Conservation (phyloP, 2,797 vertebrate genomes). For the Pygocentrus nattereri region DNA sequence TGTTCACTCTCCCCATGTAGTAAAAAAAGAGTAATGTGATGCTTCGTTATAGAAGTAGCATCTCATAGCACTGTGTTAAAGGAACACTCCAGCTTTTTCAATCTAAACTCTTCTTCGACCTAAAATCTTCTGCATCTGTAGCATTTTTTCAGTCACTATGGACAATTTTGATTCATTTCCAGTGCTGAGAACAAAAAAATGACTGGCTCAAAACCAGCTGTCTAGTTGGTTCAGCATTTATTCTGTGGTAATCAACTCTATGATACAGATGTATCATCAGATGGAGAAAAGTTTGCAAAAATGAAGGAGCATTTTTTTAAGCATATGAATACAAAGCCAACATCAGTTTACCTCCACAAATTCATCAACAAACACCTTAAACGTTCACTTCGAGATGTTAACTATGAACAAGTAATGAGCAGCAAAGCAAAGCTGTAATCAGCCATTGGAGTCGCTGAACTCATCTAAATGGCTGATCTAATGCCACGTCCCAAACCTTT, state of each 20-base stretch:
- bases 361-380: too few relatives aligned
- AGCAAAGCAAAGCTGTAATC: too few relatives aligned
- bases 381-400: too few relatives aligned
- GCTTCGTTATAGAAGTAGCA: conserved; percentile 7
- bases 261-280: neutral
- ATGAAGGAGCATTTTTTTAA: neutral
- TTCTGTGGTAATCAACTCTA: neutral
- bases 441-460: too few relatives aligned
- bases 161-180: neutral
- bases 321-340: too few relatives aligned
- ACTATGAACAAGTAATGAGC: too few relatives aligned
- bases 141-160: neutral
- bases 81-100: neutral
- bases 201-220: neutral
- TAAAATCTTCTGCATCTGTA: neutral
- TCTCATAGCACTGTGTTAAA: neutral
- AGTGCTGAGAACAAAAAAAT: neutral
- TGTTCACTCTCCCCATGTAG: neutral
- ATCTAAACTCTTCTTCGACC: neutral
- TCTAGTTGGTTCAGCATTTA: neutral
- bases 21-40: neutral
- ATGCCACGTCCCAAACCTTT: too few relatives aligned
- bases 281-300: neutral
- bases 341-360: too few relatives aligned
- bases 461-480: too few relatives aligned